phyloP scores from a whole-genome alignment of 2,797 vertebrate species.

The Phoebastria nigripes region DNA sequence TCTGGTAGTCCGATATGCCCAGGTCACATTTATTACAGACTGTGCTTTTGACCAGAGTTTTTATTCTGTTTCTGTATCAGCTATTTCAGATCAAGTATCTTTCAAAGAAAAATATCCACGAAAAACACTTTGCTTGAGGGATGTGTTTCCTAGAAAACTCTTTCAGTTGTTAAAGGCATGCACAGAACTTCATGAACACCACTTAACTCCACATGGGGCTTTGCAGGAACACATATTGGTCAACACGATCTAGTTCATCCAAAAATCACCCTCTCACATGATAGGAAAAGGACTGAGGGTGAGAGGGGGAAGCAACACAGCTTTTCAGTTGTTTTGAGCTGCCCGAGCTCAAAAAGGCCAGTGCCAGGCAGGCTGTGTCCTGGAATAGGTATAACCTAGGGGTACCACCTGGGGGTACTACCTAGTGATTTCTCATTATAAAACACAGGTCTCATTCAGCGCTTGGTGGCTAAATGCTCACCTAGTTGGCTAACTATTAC shows the following conservation, averaged over 20 bases:
- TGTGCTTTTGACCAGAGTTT: background rate
- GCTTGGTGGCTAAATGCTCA: background rate
- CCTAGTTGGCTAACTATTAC: slow-evolving; percentile 62
- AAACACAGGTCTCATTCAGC: background rate
- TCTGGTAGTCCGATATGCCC: background rate
- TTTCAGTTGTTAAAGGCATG: slow-evolving; percentile 15
- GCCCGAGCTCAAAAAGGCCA: background rate
- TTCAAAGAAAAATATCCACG: background rate
- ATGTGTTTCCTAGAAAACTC: slow-evolving; percentile 28
- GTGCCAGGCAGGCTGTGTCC: background rate
- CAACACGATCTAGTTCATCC: background rate
- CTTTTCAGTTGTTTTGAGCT: background rate
- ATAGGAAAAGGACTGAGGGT: background rate
- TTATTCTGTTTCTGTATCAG: background rate
- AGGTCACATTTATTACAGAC: background rate
- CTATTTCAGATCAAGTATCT: background rate
- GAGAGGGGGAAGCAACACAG: background rate
- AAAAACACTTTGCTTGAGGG: slow-evolving; percentile 16
- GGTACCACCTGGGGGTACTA: background rate
- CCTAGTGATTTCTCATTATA: background rate
- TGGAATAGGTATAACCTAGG: background rate
- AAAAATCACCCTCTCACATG: background rate
- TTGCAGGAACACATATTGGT: background rate
- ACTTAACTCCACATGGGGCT: background rate
- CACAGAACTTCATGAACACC: background rate